Evolutionary conservation across 1,140 invertebrate genomes (phyloP), one percentile per base, ranked within the genome.

Genomic region (Anoplolepis gracilipes): DNA sequence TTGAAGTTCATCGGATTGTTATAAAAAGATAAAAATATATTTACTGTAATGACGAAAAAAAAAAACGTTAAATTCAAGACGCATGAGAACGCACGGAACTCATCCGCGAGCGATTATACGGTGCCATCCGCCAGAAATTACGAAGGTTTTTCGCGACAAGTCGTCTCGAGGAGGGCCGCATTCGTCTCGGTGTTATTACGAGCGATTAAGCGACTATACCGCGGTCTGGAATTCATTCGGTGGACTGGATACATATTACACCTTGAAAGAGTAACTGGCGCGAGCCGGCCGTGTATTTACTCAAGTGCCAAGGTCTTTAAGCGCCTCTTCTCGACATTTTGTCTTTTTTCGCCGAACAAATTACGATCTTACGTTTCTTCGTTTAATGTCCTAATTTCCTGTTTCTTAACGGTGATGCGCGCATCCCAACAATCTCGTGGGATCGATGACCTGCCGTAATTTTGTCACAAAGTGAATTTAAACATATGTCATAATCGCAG

Each of bases 121-220:
- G 67, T 75, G 57, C 78, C 57, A 57, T 55, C 61, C 86, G 87
- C 73, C 85, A 89, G 88, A 85, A 89, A 90, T 90, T 89, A 76
- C 85, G 6, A 22, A 72, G 39, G 85, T 90, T 90, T 90, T 90
- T 90, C 88, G 33, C 81, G 67, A 82, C 57, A 28, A n/a, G 62
- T 84, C 79, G 87, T 82, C 64, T 79, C 88, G 77, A 57, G 39
- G 61, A 84, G 49, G 59, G 77, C 39, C 87, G 75, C 88, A 89
- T 91, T 89, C 86, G 86, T 89, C 90, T 91, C 86, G 70, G 64
- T 84, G 86, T 90, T 89, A 91, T 91, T 91, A 91, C 90, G 81
- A 90, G 81, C 90, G 90, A 91, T 91, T 91, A 91, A 90, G 85
- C 90, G 87, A 88, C 86, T 77, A 53, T 75, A 89, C 67, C 85